Evolutionary conservation across 2,888 invertebrate species (phyloP).

Genomic region (Neelides folsomi): DNA sequence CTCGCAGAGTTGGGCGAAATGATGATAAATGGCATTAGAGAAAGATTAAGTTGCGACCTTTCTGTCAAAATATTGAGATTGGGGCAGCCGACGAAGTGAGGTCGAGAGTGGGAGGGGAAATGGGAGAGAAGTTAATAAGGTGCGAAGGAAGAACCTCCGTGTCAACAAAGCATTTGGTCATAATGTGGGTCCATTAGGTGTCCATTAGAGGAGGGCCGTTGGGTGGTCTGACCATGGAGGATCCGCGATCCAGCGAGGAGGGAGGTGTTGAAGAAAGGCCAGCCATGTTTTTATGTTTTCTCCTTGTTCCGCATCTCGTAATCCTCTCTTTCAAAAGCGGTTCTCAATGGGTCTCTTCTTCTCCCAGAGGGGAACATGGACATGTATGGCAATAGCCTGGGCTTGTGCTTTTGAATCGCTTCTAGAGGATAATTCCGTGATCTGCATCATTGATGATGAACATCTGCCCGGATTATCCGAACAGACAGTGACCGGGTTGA

Average conservation of each 20-base stretch:
- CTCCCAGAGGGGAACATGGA: no score
- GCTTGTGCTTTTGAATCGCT: no score
- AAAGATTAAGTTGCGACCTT: background rate
- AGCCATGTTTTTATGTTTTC: background rate
- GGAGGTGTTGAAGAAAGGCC: background rate
- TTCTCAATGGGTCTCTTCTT: no score
- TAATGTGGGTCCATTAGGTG: background rate
- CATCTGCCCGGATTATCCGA: slow-evolving; percentile 7
- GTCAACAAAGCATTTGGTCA: background rate
- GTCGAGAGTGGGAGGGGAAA: slow-evolving; percentile 1
- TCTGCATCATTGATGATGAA: slow-evolving; percentile 10
- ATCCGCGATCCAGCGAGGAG: background rate
- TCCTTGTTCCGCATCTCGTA: background rate
- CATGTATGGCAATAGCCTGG: no score
- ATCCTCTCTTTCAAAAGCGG: no score
- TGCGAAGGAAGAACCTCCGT: slow-evolving; percentile 1
- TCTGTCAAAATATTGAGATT: background rate
- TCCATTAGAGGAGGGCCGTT: background rate
- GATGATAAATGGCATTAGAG: background rate
- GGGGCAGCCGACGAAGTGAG: background rate
- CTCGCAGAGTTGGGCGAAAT: no score
- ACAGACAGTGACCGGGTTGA: slow-evolving; percentile 4
- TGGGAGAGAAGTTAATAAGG: slow-evolving; percentile 5
- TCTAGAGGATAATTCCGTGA: slow-evolving; percentile 7
- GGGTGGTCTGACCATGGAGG: background rate